A percentile compares a stretch with the other conserved stretches of the same genome.
These are phyloP conservation scores for Hycleus cichorii DNA, from an alignment of 1,140 invertebrate species.

Conservation along the genomic window DNA sequence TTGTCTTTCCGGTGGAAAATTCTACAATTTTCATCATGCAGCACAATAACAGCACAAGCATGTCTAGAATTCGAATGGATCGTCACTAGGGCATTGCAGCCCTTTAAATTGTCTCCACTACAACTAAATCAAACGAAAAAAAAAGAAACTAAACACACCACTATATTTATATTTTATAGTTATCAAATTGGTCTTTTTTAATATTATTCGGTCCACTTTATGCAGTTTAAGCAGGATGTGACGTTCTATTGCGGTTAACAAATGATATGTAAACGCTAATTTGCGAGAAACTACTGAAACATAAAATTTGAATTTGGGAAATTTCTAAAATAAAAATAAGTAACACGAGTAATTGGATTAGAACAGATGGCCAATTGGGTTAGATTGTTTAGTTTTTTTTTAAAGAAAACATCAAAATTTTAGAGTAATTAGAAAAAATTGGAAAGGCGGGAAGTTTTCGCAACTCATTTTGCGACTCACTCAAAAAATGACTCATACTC, in stretches of 20 bases:
- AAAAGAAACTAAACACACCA: neutral
- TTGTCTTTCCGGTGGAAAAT: conserved; percentile 32
- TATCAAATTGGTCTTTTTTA: neutral
- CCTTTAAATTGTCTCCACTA: neutral
- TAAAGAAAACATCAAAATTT: too few relatives aligned
- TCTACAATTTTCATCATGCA: conserved; percentile 41
- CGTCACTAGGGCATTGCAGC: conserved; percentile 19
- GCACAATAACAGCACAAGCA: conserved; percentile 38
- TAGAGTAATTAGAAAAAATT: too few relatives aligned
- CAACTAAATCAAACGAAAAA: too few relatives aligned
- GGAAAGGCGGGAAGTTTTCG: too few relatives aligned
- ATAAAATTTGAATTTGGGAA: too few relatives aligned
- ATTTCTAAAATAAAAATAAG: too few relatives aligned
- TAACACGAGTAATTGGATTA: too few relatives aligned
- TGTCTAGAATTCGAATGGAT: conserved; percentile 24
- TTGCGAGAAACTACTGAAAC: neutral
- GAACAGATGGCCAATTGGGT: too few relatives aligned
- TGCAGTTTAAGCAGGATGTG: conserved; percentile 20
- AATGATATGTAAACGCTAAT: neutral
- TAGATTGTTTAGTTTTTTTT: too few relatives aligned
- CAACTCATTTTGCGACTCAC: too few relatives aligned
- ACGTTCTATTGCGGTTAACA: conserved; percentile 19
- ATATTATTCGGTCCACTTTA: too few relatives aligned
- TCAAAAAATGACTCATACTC: too few relatives aligned
- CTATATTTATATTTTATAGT: neutral